Evolutionary conservation across 2,888 invertebrate genomes (phyloP).

Genomic region (Dasypolia templi): DNA sequence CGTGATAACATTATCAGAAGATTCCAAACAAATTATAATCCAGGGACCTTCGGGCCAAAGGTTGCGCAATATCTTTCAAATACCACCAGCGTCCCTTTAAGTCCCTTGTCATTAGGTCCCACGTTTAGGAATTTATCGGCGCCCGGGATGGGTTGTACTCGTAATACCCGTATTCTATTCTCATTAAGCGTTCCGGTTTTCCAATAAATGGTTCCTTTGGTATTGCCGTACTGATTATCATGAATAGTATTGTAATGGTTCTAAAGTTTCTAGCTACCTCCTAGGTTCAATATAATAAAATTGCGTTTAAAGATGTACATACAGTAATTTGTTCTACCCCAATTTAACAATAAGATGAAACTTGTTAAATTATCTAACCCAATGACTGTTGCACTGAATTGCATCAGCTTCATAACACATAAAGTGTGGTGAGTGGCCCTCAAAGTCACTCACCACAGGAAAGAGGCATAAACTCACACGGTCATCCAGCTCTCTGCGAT

Average conservation of each 20-base stretch:
- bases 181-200: constrained; percentile 63
- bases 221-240: constrained; percentile 11
- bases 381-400: constrained; percentile 21
- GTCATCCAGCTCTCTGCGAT: neutral
- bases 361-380: neutral
- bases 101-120: constrained; percentile 60
- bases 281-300: neutral
- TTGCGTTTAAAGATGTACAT: neutral
- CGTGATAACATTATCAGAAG: constrained; percentile 18
- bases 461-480: constrained; percentile 19
- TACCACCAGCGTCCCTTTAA: constrained; percentile 49
- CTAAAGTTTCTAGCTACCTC: neutral
- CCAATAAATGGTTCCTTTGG: constrained; percentile 57
- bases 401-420: constrained; percentile 19
- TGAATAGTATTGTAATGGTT: constrained; percentile 12
- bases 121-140: constrained; percentile 65
- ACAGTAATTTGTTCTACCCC: neutral
- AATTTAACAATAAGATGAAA: neutral
- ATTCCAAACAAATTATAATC: constrained; percentile 45
- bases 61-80: constrained; percentile 58
- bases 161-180: constrained; percentile 60
- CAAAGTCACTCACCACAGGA: constrained; percentile 15
- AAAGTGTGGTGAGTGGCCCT: constrained; percentile 23
- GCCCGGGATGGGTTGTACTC: constrained; percentile 37
- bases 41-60: neutral